phyloP scores from a whole-genome alignment of 2,888 invertebrate species.

The Campoplex nolae region DNA sequence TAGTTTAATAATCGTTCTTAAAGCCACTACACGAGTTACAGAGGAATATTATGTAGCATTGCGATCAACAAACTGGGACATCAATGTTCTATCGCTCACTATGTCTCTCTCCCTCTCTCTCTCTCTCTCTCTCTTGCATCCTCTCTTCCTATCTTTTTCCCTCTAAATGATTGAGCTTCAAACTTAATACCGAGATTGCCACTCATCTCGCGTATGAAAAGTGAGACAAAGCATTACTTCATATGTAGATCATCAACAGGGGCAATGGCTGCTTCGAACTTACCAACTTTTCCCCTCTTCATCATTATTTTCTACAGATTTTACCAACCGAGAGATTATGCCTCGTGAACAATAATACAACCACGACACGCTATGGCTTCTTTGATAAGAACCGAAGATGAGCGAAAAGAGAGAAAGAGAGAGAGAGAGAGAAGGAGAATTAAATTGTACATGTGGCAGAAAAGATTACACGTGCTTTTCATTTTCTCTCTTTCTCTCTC shows the following conservation, averaged over 20 bases:
- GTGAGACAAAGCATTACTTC: conserved; percentile 63
- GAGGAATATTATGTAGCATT: conserved; percentile 52
- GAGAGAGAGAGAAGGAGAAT: background rate
- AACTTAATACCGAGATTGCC: conserved; percentile 55
- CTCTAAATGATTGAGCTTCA: conserved; percentile 50
- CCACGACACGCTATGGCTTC: conserved; percentile 42
- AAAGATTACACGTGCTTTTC: conserved; percentile 67
- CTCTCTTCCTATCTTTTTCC: conserved; percentile 18
- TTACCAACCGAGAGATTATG: conserved; percentile 13
- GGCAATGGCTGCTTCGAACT: conserved; percentile 62
- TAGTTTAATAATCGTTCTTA: conserved; percentile 55
- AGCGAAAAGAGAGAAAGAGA: background rate
- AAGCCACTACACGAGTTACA: conserved; percentile 40
- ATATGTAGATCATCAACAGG: conserved; percentile 58
- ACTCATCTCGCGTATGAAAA: conserved; percentile 45
- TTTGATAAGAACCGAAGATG: conserved; percentile 49
- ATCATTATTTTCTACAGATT: conserved; percentile 25
- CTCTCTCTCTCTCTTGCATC: conserved; percentile 1
- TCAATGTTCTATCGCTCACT: conserved; percentile 44
- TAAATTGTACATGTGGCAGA: conserved; percentile 41
- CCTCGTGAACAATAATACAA: conserved; percentile 55
- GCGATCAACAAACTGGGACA: conserved; percentile 64
- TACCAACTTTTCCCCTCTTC: conserved; percentile 31
- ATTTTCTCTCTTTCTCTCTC: conserved; percentile 19
- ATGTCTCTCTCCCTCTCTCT: conserved; percentile 23